Percentiles rank a stretch among this genome's conserved stretches.
These are phyloP conservation scores for Apis mellifera DNA, from an alignment of 1,140 invertebrate genomes.

Conservation along the genomic window DNA sequence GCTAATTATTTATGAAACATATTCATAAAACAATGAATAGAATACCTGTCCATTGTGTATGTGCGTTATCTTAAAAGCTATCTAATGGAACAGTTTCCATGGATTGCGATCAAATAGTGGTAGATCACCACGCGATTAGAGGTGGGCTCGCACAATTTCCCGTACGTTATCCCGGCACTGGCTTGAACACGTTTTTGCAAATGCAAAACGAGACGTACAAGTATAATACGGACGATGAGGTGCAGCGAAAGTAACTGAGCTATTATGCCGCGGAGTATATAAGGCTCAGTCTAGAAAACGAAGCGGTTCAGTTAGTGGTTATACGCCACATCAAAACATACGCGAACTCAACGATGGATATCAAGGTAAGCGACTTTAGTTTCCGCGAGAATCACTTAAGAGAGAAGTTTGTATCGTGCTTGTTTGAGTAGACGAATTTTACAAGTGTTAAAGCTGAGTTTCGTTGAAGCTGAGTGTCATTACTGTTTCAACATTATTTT, in stretches of 20 bases:
- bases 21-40: not conserved
- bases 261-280: conserved; percentile 79
- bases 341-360: conserved; percentile 76
- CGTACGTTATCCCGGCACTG: conserved; percentile 44
- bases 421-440: not conserved
- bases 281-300: conserved; percentile 77
- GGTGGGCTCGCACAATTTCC: conserved; percentile 29
- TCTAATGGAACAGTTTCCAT: conserved; percentile 16
- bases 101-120: not conserved
- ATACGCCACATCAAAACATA: conserved; percentile 76
- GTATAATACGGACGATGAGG: conserved; percentile 73
- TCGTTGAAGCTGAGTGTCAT: no score
- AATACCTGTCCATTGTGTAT: no score
- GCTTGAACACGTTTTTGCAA: conserved; percentile 55
- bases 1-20: not conserved
- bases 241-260: conserved; percentile 78
- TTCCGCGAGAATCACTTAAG: not conserved
- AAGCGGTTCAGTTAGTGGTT: conserved; percentile 80
- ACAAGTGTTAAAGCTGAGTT: not conserved
- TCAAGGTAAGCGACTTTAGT: conserved; percentile 71
- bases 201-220: conserved; percentile 53
- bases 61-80: not conserved
- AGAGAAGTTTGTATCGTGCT: no score
- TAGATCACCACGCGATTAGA: conserved; percentile 33
- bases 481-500: no score